Evolutionary conservation across 2,113 vertebrate species (phyloP), one percentile per base, ranked within the genome.

Genomic region (Circaetus gallicus): DNA sequence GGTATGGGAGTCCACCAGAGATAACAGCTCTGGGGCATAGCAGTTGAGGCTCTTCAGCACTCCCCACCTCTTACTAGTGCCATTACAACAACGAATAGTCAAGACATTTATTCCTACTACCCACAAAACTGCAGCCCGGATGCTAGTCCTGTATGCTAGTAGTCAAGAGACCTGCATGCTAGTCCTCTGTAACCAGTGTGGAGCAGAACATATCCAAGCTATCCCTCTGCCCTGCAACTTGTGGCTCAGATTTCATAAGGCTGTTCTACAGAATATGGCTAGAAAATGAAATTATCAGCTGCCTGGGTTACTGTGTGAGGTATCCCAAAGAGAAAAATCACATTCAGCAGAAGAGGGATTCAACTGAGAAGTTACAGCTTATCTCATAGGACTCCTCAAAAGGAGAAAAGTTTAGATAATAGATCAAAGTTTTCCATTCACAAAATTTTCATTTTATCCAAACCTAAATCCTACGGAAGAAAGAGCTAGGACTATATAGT

Each of bases 131-230:
- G 2, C n/a, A 73, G 38, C 29, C 58, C 10, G 13, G 11, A 5
- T 4, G 14, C 21, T 26, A 73, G 13, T 9, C 29, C 7, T 3
- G 0, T 19, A 55, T 0, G 6, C 59, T 29, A 32, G 34, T 1
- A 65, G 45, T 28, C 7, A 0, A 70, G 43, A 40, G 17, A 69
- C 21, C 42, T 6, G 1, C 63, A 43, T 3, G 0, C n/a, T 19
- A 63, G 32, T 21, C 13, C 49, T 18, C 28, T 26, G 26, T 3
- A 63, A 62, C 14, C 5, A 0, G 31, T 4, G 43, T 8, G 26
- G 29, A 67, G 8, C 24, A 52, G 49, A 3, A 29, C 55, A 26
- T 19, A 36, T 1, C 26, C 24, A 55, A 40, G 32, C 43, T 21
- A 20, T 2, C 52, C 28, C 43, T 92, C 67, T 80, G 49, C 63